phyloP scores from a whole-genome alignment of 2,797 vertebrate species.

The Muraenolepis orangiensis region DNA sequence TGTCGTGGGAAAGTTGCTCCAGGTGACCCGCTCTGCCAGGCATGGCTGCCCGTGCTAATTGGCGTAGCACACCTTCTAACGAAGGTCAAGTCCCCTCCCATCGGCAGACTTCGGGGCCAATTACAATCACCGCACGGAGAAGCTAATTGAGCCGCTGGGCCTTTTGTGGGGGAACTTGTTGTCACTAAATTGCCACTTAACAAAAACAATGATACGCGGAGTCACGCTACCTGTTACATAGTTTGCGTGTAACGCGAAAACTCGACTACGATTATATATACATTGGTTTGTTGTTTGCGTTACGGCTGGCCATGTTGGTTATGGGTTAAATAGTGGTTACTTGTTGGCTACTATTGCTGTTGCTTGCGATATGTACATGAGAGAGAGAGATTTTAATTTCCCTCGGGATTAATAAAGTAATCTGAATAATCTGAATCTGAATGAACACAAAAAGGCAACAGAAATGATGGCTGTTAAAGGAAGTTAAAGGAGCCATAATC shows the following conservation, averaged over 20 bases:
- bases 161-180: slow-evolving; percentile 28
- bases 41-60: slow-evolving; percentile 61
- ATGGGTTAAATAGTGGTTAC: background rate
- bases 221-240: background rate
- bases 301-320: background rate
- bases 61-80: slow-evolving; percentile 58
- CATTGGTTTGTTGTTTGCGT: background rate
- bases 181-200: slow-evolving; percentile 6
- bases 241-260: background rate
- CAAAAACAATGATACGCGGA: background rate
- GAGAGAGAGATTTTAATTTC: too few species aligned
- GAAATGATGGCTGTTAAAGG: background rate
- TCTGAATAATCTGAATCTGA: too few species aligned
- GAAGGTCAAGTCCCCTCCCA: slow-evolving; percentile 56
- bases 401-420: too few species aligned
- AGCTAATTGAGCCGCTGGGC: slow-evolving; percentile 42
- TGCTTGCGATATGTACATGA: background rate
- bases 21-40: slow-evolving; percentile 46
- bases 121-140: slow-evolving; percentile 42
- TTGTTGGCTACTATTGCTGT: background rate
- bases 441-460: too few species aligned
- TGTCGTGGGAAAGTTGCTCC: slow-evolving; percentile 54
- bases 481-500: background rate
- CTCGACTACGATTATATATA: background rate
- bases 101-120: slow-evolving; percentile 43